Evolutionary conservation across 23 tunicate genomes (phyloP).

Genomic region (Botrylloides violaceus): DNA sequence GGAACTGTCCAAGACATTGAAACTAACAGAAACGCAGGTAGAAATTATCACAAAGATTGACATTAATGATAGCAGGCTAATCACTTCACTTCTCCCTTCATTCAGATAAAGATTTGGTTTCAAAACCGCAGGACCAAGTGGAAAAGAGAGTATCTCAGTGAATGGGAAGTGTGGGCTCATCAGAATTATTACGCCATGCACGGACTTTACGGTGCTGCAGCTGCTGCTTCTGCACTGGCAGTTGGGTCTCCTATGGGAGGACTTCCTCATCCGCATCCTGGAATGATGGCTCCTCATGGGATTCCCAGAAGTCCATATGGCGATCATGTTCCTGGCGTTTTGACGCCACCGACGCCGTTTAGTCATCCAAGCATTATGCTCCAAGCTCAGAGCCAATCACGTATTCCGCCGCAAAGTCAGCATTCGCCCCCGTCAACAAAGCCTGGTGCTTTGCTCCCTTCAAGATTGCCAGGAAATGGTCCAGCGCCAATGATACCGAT

Average conservation of each 20-base stretch:
- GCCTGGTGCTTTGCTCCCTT: conserved; percentile 2
- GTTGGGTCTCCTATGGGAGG: conserved; percentile 20
- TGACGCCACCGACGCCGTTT: conserved; percentile 4
- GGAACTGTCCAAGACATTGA: conserved; percentile 96
- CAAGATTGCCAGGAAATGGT: neutral
- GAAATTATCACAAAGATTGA: conserved; percentile 1
- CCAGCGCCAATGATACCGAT: neutral
- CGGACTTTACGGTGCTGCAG: conserved; percentile 86
- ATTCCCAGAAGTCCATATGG: conserved; percentile 8
- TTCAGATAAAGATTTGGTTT: conserved; percentile 99
- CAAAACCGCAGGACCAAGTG: conserved; percentile 99
- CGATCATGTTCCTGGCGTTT: neutral
- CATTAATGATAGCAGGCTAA: neutral
- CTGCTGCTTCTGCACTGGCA: conserved; percentile 59
- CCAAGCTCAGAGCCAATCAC: neutral
- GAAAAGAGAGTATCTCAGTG: conserved; percentile 97
- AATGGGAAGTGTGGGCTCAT: conserved; percentile 99
- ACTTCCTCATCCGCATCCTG: conserved; percentile 7
- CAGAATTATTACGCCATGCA: conserved; percentile 98
- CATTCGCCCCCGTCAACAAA: conserved; percentile 18
- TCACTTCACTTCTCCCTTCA: neutral
- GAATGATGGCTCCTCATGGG: neutral
- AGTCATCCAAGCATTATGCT: conserved; percentile 11
- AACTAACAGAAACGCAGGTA: conserved; percentile 98
- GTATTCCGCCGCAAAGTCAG: conserved; percentile 6